Percentiles rank a stretch among this genome's conserved stretches.
phyloP scores from a whole-genome alignment of 2,888 invertebrate species.

The Pomacea canaliculata region DNA sequence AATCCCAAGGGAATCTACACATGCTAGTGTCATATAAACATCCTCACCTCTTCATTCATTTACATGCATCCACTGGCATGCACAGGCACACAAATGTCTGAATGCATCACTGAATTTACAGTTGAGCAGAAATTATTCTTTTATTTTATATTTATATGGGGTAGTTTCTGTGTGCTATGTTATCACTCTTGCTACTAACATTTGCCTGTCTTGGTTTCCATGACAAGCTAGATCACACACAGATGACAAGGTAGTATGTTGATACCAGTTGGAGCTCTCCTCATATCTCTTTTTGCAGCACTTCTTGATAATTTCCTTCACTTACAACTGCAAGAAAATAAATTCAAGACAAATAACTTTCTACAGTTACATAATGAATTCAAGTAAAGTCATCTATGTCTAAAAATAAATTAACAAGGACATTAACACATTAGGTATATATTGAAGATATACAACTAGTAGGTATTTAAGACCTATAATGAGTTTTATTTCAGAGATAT shows the following conservation, averaged over 20 bases:
- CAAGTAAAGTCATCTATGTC: background rate
- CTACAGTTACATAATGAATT: background rate
- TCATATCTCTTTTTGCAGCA: slow-evolving; percentile 4
- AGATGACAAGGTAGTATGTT: background rate
- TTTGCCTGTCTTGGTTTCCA: background rate
- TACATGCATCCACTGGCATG: background rate
- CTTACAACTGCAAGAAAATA: slow-evolving; percentile 4
- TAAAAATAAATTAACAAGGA: too few species aligned
- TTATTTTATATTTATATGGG: too few species aligned
- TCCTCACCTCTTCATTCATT: background rate
- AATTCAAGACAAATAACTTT: background rate
- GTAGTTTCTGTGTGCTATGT: too few species aligned
- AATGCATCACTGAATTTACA: too few species aligned
- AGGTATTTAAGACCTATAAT: too few species aligned
- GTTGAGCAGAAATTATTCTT: too few species aligned
- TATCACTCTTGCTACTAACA: background rate
- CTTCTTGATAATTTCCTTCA: background rate
- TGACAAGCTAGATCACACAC: background rate
- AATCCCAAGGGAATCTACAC: background rate
- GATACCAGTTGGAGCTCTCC: background rate
- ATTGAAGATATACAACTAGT: too few species aligned
- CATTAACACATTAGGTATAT: too few species aligned
- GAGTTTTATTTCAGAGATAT: too few species aligned
- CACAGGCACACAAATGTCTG: background rate
- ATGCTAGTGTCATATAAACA: background rate